A percentile compares a stretch with the other conserved stretches of the same genome.
These are phyloP conservation scores for Chrysopa pallens DNA, from an alignment of 1,140 invertebrate species.

Conservation along the genomic window DNA sequence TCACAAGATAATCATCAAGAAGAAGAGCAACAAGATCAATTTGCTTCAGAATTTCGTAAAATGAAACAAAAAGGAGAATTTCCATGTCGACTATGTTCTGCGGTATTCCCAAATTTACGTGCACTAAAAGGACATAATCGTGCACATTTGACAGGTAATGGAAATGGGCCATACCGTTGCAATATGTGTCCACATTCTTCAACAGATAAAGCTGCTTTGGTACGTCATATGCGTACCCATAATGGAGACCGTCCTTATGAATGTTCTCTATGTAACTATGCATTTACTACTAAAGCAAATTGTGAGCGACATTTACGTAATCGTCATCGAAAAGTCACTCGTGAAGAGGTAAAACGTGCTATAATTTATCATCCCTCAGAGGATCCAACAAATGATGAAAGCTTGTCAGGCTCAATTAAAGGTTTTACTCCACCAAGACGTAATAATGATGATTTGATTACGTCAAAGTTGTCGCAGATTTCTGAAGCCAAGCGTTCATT, in stretches of 20 bases:
- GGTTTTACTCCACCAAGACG: too few relatives aligned
- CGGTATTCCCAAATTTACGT: constrained; percentile 72
- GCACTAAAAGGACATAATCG: constrained; percentile 79
- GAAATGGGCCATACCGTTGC: constrained; percentile 65
- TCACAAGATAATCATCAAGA: constrained; percentile 27
- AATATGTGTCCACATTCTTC: constrained; percentile 83
- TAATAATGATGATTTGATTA: too few relatives aligned
- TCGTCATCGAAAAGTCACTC: constrained; percentile 63
- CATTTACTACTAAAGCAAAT: constrained; percentile 90
- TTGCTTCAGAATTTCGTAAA: constrained; percentile 57
- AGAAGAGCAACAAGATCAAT: constrained; percentile 63
- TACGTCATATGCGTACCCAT: constrained; percentile 80
- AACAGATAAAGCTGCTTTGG: constrained; percentile 74
- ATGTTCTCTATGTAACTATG: constrained; percentile 83
- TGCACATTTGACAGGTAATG: constrained; percentile 49
- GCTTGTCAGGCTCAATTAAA: constrained; percentile 17
- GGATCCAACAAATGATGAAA: constrained; percentile 54
- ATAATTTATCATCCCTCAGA: constrained; percentile 74
- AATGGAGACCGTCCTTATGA: constrained; percentile 90
- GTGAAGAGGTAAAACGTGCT: constrained; percentile 70
- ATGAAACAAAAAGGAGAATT: constrained; percentile 79
- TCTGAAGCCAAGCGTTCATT: not conserved
- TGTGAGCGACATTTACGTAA: constrained; percentile 81
- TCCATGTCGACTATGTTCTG: constrained; percentile 67
- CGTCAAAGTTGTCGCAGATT: too few relatives aligned